phyloP scores from a whole-genome alignment of 2,888 invertebrate genomes.

The Laothoe populi region DNA sequence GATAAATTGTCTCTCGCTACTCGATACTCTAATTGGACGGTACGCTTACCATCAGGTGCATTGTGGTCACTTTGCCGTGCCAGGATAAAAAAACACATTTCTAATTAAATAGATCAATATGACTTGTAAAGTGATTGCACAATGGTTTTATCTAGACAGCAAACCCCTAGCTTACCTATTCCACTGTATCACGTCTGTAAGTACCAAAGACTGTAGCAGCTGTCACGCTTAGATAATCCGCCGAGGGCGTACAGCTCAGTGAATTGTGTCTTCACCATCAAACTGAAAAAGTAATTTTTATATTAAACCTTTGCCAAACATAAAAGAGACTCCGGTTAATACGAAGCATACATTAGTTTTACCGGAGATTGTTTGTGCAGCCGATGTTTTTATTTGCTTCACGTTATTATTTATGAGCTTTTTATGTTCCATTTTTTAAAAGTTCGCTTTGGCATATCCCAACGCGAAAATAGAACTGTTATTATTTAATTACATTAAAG shows the following conservation, averaged over 20 bases:
- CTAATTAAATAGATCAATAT: background rate
- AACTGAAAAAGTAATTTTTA: constrained; percentile 81
- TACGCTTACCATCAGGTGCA: no score
- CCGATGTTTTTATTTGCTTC: constrained; percentile 68
- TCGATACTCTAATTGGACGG: no score
- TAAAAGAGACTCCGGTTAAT: constrained; percentile 76
- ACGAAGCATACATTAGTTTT: constrained; percentile 82
- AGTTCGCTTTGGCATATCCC: constrained; percentile 23
- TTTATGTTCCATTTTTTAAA: constrained; percentile 45
- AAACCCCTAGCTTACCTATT: constrained; percentile 24
- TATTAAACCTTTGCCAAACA: constrained; percentile 81
- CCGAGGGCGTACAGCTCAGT: constrained; percentile 58
- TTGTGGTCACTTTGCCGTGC: background rate
- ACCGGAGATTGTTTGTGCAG: constrained; percentile 78
- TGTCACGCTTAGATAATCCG: constrained; percentile 81
- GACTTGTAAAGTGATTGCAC: background rate
- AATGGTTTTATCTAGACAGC: background rate
- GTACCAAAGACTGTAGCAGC: constrained; percentile 63
- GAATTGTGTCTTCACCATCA: constrained; percentile 57
- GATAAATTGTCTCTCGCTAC: no score
- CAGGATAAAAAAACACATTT: background rate
- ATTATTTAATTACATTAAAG: constrained; percentile 53
- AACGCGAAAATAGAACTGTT: background rate
- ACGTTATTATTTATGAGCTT: constrained; percentile 77
- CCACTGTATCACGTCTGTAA: constrained; percentile 47